phyloP scores from a whole-genome alignment of 53 echinoderm and acorn worm species.

The Actinopyga echinites region DNA sequence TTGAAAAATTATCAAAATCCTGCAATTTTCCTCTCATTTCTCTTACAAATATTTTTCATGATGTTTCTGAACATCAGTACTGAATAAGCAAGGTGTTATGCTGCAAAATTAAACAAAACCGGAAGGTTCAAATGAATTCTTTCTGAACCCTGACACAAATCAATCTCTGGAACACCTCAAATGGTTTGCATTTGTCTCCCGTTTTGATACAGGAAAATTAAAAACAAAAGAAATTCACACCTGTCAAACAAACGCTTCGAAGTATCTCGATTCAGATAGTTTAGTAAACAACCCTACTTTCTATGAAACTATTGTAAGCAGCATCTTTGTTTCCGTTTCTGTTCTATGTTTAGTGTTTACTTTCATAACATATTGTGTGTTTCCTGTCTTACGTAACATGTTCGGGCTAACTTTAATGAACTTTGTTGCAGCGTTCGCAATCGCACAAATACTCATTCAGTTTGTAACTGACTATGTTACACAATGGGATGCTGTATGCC shows the following conservation, averaged over 20 bases:
- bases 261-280: background rate
- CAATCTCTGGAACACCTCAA: background rate
- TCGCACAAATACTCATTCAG: conserved; percentile 34
- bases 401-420: conserved; percentile 43
- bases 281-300: background rate
- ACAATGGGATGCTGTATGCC: conserved; percentile 25
- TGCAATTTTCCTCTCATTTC: too few species aligned
- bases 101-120: too few species aligned
- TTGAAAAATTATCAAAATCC: too few species aligned
- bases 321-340: conserved; percentile 31
- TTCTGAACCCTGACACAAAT: background rate
- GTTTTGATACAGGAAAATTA: background rate
- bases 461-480: conserved; percentile 43
- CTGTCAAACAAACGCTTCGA: background rate
- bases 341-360: conserved; percentile 29
- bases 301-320: background rate
- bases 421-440: conserved; percentile 25
- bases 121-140: too few species aligned
- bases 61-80: too few species aligned
- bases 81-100: too few species aligned
- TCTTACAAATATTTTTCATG: too few species aligned
- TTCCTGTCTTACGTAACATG: conserved; percentile 37
- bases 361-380: conserved; percentile 6
- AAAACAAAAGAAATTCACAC: background rate
- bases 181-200: background rate